Percentiles rank a stretch among this genome's conserved stretches.
Evolutionary conservation across 2,797 vertebrate species (phyloP).

Genomic region (Sciurus carolinensis): DNA sequence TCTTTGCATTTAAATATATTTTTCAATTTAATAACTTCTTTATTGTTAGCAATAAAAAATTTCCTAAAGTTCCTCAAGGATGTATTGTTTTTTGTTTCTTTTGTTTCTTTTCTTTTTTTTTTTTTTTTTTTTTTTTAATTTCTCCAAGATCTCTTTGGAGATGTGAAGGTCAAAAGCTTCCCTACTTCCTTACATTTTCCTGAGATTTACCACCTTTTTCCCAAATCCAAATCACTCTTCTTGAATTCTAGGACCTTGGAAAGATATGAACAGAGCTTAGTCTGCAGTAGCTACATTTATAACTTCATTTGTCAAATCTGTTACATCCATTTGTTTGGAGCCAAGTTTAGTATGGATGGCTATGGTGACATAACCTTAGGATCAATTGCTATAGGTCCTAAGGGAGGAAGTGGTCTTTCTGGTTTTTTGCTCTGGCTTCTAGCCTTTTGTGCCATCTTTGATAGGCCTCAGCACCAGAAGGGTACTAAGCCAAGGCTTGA

Average conservation of each 20-base stretch:
- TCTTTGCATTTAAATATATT: neutral
- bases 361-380: constrained; percentile 90
- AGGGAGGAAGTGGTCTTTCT: constrained; percentile 59
- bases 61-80: constrained; percentile 51
- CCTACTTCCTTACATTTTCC: constrained; percentile 91
- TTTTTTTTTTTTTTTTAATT: constrained; percentile 90
- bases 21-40: constrained; percentile 12
- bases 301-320: constrained; percentile 92
- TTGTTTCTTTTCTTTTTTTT: constrained; percentile 88
- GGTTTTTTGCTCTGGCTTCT: constrained; percentile 82
- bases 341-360: constrained; percentile 93
- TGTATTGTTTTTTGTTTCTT: constrained; percentile 62
- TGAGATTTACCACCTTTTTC: constrained; percentile 96
- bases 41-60: constrained; percentile 16
- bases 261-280: constrained; percentile 93
- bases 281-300: constrained; percentile 93
- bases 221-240: constrained; percentile 93
- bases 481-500: neutral
- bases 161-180: constrained; percentile 90
- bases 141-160: constrained; percentile 92
- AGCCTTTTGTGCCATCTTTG: constrained; percentile 72
- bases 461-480: neutral
- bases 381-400: constrained; percentile 89
- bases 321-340: constrained; percentile 91
- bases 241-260: constrained; percentile 93